phyloP scores from a whole-genome alignment of 2,113 vertebrate species.

The Dasyurus viverrinus region DNA sequence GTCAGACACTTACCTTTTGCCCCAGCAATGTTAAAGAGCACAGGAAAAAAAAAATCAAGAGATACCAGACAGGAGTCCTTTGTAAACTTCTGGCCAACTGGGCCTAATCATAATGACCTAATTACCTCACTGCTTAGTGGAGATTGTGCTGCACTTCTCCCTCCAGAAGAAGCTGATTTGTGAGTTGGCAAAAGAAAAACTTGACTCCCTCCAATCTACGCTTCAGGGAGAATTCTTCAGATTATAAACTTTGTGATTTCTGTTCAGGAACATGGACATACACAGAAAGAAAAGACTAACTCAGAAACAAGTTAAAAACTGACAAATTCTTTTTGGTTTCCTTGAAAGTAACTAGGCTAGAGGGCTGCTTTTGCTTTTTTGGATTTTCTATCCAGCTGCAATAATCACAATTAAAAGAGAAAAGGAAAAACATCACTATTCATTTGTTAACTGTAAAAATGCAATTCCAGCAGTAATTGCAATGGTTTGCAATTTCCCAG shows the following conservation, averaged over 20 bases:
- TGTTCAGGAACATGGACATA: not conserved
- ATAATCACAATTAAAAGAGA: constrained; percentile 72
- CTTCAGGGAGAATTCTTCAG: not conserved
- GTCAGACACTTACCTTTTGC: not conserved
- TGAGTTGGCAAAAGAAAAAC: not conserved
- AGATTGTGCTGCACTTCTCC: not conserved
- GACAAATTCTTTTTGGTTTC: constrained; percentile 53
- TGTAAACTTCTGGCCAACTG: not conserved
- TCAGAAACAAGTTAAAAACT: not conserved
- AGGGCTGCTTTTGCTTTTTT: constrained; percentile 64
- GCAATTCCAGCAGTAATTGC: constrained; percentile 63
- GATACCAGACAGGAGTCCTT: not conserved
- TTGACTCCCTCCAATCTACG: constrained; percentile 4
- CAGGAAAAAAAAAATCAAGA: not conserved
- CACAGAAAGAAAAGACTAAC: not conserved
- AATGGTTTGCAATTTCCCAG: constrained; percentile 79
- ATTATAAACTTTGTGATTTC: not conserved
- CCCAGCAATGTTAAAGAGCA: not conserved
- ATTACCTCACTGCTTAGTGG: not conserved
- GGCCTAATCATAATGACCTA: not conserved
- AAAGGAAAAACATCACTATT: constrained; percentile 70
- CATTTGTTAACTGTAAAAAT: constrained; percentile 76
- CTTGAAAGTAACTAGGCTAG: constrained; percentile 52
- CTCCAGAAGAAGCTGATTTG: not conserved
- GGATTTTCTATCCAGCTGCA: constrained; percentile 55